Base-by-base conservation (phyloP, 1,140 invertebrate species). In the Pissodes strobi region DNA sequence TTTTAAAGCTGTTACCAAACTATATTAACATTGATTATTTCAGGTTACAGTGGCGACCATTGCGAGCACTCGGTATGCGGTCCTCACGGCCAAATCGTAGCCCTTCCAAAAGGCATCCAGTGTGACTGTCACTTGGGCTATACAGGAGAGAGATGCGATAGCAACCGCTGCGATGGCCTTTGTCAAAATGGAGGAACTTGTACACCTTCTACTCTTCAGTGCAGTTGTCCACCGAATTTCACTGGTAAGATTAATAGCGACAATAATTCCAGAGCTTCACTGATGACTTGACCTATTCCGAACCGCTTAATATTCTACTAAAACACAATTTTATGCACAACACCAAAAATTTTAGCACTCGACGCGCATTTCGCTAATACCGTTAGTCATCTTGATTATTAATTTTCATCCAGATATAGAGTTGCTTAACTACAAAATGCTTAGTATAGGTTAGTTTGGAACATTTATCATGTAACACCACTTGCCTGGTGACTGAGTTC, bases 121-220 rank as follows among this genome's bases (percentile, higher is more conserved):
- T 76, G 74, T 52, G 59, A 70, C 5, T 88, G 86, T 53, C 72
- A 76, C 5, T 66, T 72, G 0, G 82, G 82, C 19, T 87, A 79
- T 68, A 80, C 79, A 2, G 87, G 87, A 1, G 75, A 79, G 9
- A 17, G 76, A 0, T 86, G 84, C 71, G 80, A 84, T 67, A 61
- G 67, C 2, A 51, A 76, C 46, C 27, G 69, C 2, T 77, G 76
- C 55, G 38, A 21, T 0, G 58, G 41, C 3, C 15, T 64, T 9
- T 71, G 69, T 51, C 56, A 66, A 18, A 68, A 71, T 23, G 64
- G 64, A 3, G 69, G 66, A 8, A 61, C 25, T 13, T 68, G 66
- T 25, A 8, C 38, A 8, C 49, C 46, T 38, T 38, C 56, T 27
- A 66, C 38, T 9, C 37, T 63, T 19, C n/a, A 51, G 18, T 65